phyloP scores from a whole-genome alignment of 2,113 vertebrate genomes.

The Rafetus swinhoei region DNA sequence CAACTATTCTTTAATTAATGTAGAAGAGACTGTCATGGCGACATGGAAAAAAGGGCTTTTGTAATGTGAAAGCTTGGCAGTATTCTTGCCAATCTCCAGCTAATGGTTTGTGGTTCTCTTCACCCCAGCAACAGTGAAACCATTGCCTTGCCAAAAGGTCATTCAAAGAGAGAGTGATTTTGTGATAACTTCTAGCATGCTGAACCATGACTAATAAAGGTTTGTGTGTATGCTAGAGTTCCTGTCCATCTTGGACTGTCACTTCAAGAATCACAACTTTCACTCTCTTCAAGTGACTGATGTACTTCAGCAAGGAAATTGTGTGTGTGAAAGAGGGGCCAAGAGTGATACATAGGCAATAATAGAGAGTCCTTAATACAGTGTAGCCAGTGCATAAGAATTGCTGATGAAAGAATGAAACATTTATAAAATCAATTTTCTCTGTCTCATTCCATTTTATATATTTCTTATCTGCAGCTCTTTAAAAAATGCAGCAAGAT shows the following conservation, averaged over 20 bases:
- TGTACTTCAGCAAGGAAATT: not conserved
- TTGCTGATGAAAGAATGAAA: not conserved
- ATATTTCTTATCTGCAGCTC: not conserved
- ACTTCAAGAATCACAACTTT: not conserved
- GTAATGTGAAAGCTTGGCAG: not conserved
- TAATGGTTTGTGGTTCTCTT: not conserved
- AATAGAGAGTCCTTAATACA: not conserved
- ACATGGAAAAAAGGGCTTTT: not conserved
- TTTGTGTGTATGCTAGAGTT: not conserved
- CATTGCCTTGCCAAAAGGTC: too few relatives aligned
- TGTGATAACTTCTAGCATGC: not conserved
- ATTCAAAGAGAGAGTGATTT: not conserved
- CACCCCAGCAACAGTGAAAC: not conserved
- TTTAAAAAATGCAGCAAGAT: not conserved
- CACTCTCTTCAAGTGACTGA: not conserved
- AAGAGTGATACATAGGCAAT: not conserved
- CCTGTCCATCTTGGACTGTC: not conserved
- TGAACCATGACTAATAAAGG: not conserved
- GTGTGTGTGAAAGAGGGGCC: not conserved
- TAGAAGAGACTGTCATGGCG: not conserved
- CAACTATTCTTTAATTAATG: not conserved
- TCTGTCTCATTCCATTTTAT: not conserved
- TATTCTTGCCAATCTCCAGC: not conserved
- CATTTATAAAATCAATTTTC: not conserved
- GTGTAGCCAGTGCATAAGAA: not conserved